Conservation (phyloP, 2,113 vertebrate species). For the Orcinus orca region DNA sequence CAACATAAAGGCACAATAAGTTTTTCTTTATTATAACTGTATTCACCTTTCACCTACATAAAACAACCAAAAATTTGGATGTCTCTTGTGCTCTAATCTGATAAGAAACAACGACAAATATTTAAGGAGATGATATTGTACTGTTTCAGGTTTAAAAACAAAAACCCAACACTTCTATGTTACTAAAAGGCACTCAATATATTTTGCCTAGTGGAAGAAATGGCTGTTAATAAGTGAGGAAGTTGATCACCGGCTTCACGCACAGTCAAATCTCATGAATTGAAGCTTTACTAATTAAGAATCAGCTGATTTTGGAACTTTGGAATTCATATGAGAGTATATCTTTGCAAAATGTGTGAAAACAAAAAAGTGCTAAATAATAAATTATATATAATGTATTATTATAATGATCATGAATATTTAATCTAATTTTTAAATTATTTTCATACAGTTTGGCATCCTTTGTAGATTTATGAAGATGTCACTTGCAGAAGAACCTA, state of each 20-base stretch:
- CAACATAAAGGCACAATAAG: not conserved
- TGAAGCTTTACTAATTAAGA: not conserved
- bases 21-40: not conserved
- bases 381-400: not conserved
- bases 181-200: not conserved
- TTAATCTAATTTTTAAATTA: constrained; percentile 2
- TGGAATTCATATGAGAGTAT: not conserved
- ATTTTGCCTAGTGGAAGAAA: not conserved
- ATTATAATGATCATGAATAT: not conserved
- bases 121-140: not conserved
- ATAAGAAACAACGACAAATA: not conserved
- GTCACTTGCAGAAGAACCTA: not conserved
- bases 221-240: not conserved
- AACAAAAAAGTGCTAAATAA: not conserved
- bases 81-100: not conserved
- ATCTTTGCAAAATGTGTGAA: not conserved
- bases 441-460: not conserved
- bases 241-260: not conserved
- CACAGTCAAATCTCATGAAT: not conserved
- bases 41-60: not conserved
- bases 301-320: not conserved
- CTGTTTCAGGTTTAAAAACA: not conserved
- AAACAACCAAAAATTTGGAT: constrained; percentile 17
- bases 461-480: not conserved
- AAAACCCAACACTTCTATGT: not conserved